phyloP scores from a whole-genome alignment of 2,113 vertebrate species.

The Marmota flaviventris region DNA sequence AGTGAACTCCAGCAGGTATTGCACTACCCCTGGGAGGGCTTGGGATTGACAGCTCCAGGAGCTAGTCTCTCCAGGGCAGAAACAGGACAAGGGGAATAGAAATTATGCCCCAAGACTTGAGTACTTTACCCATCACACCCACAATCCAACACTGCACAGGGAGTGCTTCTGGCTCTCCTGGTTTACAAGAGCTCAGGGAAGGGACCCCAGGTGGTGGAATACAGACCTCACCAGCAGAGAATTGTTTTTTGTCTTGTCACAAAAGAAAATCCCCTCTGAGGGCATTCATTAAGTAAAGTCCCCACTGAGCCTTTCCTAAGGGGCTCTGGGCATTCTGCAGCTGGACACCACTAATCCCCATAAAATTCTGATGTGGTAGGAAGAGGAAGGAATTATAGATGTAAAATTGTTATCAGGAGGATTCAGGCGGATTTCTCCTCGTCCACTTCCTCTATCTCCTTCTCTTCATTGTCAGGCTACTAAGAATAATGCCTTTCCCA shows the following conservation, averaged over 20 bases:
- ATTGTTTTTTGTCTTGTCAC: slow-evolving; percentile 25
- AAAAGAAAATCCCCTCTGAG: slow-evolving; percentile 74
- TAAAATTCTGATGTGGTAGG: slow-evolving; percentile 64
- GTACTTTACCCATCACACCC: neutral
- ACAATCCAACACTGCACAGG: no score
- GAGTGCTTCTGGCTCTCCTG: accelerated
- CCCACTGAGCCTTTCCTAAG: slow-evolving; percentile 46
- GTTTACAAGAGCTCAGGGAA: slow-evolving; percentile 14
- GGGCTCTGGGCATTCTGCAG: slow-evolving; percentile 5
- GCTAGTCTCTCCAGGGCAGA: neutral
- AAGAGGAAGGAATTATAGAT: slow-evolving; percentile 75
- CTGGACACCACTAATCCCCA: slow-evolving; percentile 70
- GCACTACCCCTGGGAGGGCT: neutral
- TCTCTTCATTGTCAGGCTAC: slow-evolving; percentile 34
- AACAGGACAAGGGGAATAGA: neutral
- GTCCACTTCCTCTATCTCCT: slow-evolving; percentile 62
- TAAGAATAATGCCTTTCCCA: slow-evolving; percentile 24
- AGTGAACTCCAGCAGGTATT: neutral
- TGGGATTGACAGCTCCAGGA: neutral
- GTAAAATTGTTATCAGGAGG: slow-evolving; percentile 79
- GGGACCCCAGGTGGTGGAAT: neutral
- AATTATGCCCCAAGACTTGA: neutral
- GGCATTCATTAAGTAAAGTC: slow-evolving; percentile 71
- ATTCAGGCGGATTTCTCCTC: slow-evolving; percentile 71
- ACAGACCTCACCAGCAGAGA: neutral